Conservation (phyloP, 1,140 invertebrate species). For the Zophobas atratus region DNA sequence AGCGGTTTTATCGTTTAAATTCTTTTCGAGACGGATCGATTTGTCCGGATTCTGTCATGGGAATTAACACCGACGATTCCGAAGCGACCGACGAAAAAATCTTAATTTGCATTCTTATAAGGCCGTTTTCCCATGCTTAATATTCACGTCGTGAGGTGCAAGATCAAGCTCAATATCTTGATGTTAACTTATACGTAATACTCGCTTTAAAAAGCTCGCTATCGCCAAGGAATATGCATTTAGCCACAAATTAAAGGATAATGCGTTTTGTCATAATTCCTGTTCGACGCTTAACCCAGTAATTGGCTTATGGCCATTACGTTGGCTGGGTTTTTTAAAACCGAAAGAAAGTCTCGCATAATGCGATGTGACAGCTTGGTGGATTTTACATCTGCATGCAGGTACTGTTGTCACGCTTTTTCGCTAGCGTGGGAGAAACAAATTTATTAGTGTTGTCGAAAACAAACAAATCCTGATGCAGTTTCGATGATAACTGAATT, state of each 20-base stretch:
- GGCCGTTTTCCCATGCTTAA: slow-evolving; percentile 45
- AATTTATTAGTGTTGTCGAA: background rate
- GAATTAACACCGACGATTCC: slow-evolving; percentile 3
- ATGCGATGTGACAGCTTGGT: background rate
- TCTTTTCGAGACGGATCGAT: background rate
- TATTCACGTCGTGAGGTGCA: slow-evolving; percentile 50
- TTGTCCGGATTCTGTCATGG: slow-evolving; percentile 8
- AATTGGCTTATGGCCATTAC: slow-evolving; percentile 3
- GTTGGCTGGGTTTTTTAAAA: background rate
- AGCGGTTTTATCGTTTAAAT: no score
- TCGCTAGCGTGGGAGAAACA: background rate
- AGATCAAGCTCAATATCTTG: slow-evolving; percentile 46
- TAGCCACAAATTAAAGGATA: background rate
- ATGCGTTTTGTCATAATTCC: background rate
- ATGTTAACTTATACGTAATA: background rate
- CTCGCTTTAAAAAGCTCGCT: slow-evolving; percentile 35
- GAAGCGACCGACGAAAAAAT: background rate
- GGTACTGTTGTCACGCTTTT: background rate
- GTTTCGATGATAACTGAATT: slow-evolving; percentile 4
- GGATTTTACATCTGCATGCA: slow-evolving; percentile 1
- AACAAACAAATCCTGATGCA: slow-evolving; percentile 5
- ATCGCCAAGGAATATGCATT: background rate
- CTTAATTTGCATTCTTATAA: slow-evolving; percentile 43
- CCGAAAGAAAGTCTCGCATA: background rate
- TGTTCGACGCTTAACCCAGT: slow-evolving; percentile 1